These are phyloP conservation scores for Neotoma lepida DNA, from an alignment of 2,113 vertebrate genomes.

Conservation along the genomic window DNA sequence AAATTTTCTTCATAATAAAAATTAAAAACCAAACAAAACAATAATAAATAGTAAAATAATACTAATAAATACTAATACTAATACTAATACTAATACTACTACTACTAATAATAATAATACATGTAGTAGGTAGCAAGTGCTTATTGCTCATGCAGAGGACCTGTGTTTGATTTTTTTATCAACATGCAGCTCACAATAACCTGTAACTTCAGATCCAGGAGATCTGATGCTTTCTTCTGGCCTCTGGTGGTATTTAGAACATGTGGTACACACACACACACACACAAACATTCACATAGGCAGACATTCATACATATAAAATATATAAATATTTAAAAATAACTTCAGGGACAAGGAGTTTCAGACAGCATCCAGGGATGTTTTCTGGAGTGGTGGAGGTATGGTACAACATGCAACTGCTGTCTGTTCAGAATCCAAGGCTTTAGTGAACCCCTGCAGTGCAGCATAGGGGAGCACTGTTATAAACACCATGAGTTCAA, in stretches of 20 bases:
- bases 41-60: neutral
- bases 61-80: neutral
- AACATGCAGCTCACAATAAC: too few species aligned
- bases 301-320: neutral
- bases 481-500: neutral
- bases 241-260: neutral
- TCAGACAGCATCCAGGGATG: neutral
- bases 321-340: neutral
- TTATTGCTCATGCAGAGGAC: neutral
- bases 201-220: too few species aligned
- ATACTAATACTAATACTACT: too few species aligned
- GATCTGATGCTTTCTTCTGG: neutral
- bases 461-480: neutral
- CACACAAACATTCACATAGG: neutral
- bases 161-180: neutral
- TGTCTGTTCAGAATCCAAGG: neutral
- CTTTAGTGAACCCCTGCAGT: neutral
- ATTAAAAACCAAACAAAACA: too few species aligned
- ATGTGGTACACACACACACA: neutral
- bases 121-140: neutral
- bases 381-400: neutral
- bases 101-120: neutral
- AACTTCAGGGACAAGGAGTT: neutral
- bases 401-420: neutral
- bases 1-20: too few species aligned